Conservation (phyloP, 2,113 vertebrate species). For the Tachysurus vachellii region DNA sequence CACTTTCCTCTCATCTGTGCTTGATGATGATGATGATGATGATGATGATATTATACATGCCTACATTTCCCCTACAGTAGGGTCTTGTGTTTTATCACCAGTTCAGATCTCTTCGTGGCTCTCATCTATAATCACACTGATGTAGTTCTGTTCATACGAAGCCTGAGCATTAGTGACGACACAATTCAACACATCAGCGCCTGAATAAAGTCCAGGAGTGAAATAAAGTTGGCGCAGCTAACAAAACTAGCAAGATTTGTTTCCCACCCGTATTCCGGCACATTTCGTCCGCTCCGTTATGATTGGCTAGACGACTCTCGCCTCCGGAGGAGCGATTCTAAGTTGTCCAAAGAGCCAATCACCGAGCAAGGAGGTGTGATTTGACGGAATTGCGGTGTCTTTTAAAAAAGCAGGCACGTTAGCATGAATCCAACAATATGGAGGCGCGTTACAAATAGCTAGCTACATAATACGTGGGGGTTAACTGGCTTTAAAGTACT, state of each 20-base stretch:
- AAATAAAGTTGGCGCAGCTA: neutral
- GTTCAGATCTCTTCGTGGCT: neutral
- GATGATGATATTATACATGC: neutral
- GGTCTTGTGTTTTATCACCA: neutral
- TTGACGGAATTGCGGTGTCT: neutral
- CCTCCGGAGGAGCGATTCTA: neutral
- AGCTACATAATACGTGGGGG: neutral
- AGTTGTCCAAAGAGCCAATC: neutral
- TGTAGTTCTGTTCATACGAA: neutral
- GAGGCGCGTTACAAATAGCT: neutral
- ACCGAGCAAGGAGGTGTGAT: neutral
- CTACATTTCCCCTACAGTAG: neutral
- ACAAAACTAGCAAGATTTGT: neutral
- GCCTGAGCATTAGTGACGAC: neutral
- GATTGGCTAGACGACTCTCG: neutral
- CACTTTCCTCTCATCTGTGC: neutral
- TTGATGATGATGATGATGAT: too few species aligned
- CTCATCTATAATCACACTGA: neutral
- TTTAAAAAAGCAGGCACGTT: neutral
- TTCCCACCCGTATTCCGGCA: neutral
- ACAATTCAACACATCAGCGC: too few species aligned
- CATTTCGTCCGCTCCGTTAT: neutral
- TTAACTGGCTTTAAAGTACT: neutral
- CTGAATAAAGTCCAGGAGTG: neutral
- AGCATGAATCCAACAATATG: constrained; percentile 15